These are phyloP conservation scores for Vanacampus margaritifer DNA, from an alignment of 2,113 vertebrate species.

Conservation along the genomic window DNA sequence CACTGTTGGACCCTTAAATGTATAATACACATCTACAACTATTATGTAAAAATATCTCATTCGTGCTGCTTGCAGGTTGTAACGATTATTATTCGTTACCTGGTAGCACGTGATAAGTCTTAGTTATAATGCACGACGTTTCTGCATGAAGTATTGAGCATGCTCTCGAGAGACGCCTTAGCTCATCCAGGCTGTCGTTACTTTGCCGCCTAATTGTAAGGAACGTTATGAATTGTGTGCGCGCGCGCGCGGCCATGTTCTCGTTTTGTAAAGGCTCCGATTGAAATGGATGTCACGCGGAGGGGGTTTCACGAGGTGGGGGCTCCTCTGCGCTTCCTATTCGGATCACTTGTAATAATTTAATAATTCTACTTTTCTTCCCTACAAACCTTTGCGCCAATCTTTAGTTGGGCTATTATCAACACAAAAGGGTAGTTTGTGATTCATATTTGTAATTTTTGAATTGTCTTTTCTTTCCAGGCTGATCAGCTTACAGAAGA, in stretches of 20 bases:
- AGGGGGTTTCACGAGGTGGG: not conserved
- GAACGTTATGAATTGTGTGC: not conserved
- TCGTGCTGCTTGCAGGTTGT: not conserved
- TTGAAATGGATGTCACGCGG: not conserved
- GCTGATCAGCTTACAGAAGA: slow-evolving; percentile 99
- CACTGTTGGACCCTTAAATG: too few species aligned
- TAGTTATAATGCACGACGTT: not conserved
- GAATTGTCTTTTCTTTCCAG: slow-evolving; percentile 63
- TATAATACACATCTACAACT: not conserved
- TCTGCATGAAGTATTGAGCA: not conserved
- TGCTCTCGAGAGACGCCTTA: not conserved
- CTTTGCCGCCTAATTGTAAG: not conserved
- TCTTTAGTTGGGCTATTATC: not conserved
- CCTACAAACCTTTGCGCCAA: not conserved
- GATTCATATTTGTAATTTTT: not conserved
- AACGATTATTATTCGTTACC: not conserved
- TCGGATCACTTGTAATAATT: not conserved
- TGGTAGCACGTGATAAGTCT: not conserved
- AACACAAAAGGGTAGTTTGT: not conserved
- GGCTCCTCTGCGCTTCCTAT: not conserved
- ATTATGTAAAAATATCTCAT: not conserved
- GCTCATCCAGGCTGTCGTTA: not conserved
- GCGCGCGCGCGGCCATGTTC: not conserved
- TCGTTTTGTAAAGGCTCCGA: not conserved
- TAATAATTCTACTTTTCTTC: not conserved